These are phyloP conservation scores for Aegotheles bennettii DNA, from an alignment of 2,113 vertebrate species.

Conservation along the genomic window DNA sequence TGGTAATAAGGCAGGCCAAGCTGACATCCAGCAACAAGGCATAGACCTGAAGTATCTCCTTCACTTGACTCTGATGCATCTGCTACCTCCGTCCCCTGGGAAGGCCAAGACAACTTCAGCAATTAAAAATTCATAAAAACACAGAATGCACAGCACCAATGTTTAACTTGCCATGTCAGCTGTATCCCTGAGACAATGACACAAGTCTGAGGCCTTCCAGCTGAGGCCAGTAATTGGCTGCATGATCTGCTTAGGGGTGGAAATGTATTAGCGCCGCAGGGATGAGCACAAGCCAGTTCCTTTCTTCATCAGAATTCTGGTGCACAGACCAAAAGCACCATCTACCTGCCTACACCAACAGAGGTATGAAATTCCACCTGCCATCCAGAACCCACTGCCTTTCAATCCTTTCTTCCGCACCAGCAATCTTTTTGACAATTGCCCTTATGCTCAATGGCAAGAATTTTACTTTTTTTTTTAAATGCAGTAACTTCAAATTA, in stretches of 20 bases:
- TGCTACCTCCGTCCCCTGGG: not conserved
- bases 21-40: constrained; percentile 10
- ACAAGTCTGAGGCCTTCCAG: not conserved
- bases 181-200: not conserved
- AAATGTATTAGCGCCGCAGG: not conserved
- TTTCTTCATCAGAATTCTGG: not conserved
- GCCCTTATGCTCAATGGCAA: not conserved
- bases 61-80: constrained; percentile 3
- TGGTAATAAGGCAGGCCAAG: constrained; percentile 12
- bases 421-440: not conserved
- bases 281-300: not conserved
- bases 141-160: not conserved
- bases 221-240: not conserved
- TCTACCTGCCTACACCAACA: not conserved
- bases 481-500: not conserved
- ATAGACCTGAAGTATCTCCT: constrained; percentile 4
- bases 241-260: not conserved
- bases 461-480: not conserved
- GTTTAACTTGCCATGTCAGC: not conserved
- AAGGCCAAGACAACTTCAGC: constrained; percentile 40
- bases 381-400: not conserved
- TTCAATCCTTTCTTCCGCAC: not conserved
- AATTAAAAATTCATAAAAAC: not conserved
- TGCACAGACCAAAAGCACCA: not conserved
- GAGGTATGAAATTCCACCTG: not conserved